Base-by-base conservation (phyloP, 2,888 invertebrate genomes). In the Drosophila meridiana region DNA sequence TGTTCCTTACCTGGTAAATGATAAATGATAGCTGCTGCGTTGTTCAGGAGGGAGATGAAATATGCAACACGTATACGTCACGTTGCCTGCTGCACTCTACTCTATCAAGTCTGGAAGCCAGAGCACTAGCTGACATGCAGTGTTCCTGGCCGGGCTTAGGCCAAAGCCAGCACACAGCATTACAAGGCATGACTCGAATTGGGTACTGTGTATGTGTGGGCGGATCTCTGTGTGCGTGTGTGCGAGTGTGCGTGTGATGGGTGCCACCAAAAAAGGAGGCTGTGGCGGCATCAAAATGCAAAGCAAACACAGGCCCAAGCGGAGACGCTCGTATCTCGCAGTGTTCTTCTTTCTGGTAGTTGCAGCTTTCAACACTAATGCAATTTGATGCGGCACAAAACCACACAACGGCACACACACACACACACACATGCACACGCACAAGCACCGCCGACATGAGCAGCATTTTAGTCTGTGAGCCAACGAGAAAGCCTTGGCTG, bases 321-420 rank as follows among this genome's bases (percentile, higher is more conserved):
- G 57, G 61, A 59, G 55, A 58, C 43, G 40, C 7, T 47, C 34
- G 30, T n/a, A 43, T 34, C 55, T 34, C 55, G 61, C 50, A 74
- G 64, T 68, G 68, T 63, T 71, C 71, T 75, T 70, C 64, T 62
- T 78, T 64, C 63, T 64, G 67, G 57, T 67, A 73, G 76, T 69
- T 85, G 73, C 69, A 64, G 83, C 83, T 78, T 82, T 89, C 73
- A 84, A 68, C 88, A 73, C 74, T 85, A 87, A 87, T 87, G 88
- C 87, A 87, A 89, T 87, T 87, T 89, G 88, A 87, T 80, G 88
- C 89, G 59, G 53, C 80, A 72, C 80, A 80, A 86, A 82, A 80
- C 89, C 87, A 65, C 86, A 87, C 77, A 78, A 68, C 75, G 68
- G 71, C 83, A 73, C 65, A 71, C 4, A 55, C 55, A 72, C 4